These are phyloP conservation scores for Ptiloglossa arizonensis DNA, from an alignment of 1,140 invertebrate genomes.

Conservation along the genomic window DNA sequence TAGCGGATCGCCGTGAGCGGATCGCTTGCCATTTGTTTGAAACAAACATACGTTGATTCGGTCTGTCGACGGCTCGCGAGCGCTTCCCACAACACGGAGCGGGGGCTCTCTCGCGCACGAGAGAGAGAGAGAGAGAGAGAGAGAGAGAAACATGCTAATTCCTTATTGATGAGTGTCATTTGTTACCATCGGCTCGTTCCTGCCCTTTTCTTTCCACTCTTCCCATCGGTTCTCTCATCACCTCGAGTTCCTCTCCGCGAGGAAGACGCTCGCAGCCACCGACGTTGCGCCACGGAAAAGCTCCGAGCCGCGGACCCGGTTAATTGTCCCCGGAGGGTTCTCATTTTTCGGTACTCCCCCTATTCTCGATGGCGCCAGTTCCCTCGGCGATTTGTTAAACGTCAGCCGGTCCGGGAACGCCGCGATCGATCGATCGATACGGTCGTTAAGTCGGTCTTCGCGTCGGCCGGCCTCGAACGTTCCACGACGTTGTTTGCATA, in stretches of 20 bases:
- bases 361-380: conserved; percentile 56
- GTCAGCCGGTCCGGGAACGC: conserved; percentile 42
- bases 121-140: too few species aligned
- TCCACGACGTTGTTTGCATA: background rate
- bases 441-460: conserved; percentile 54
- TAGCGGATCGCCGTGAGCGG: conserved; percentile 42
- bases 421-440: conserved; percentile 62
- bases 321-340: conserved; percentile 74
- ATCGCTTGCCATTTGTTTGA: conserved; percentile 43
- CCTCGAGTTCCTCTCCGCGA: conserved; percentile 37
- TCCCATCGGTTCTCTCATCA: conserved; percentile 42
- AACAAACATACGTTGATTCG: conserved; percentile 55
- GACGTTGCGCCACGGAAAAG: conserved; percentile 64
- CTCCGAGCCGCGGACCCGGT: conserved; percentile 47
- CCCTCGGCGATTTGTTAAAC: conserved; percentile 62
- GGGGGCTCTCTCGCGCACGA: background rate
- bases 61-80: conserved; percentile 14
- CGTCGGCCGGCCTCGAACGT: background rate
- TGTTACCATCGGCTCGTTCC: conserved; percentile 66
- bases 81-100: conserved; percentile 49
- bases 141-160: conserved; percentile 72
- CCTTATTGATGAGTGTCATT: conserved; percentile 74
- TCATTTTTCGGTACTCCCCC: conserved; percentile 67
- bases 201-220: conserved; percentile 11
- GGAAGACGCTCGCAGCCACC: conserved; percentile 57